Evolutionary conservation across 2,797 vertebrate genomes (phyloP), one percentile per base, ranked within the genome.

Genomic region (Rallus crepitans): DNA sequence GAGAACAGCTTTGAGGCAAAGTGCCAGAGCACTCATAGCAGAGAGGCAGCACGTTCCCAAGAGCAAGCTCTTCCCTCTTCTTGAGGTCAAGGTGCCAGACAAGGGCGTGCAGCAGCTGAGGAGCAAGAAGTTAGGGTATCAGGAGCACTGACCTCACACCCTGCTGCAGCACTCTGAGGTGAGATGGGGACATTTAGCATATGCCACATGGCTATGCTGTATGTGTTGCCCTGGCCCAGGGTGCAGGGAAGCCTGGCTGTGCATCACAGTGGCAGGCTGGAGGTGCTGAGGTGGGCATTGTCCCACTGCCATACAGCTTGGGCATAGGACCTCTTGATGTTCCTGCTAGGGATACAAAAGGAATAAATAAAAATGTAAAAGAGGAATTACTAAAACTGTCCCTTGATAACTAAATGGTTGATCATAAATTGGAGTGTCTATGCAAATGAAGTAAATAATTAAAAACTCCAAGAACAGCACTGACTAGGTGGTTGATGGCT

Each of bases 401-500:
- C 97, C 96, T 94, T 97, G 97, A 97, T 97, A 98, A 95, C 96
- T 95, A 97, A 98, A 97, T 94, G 95, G 97, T 96, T 95, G 96
- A 98, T 98, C 98, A 97, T 98, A 98, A 98, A 98, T 98, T 97
- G 97, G 95, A 98, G 91, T 97, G 97, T 97, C 98, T 98, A 98
- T 98, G 98, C 98, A 98, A 98, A 98, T 98, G 98, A 98, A 98
- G 97, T 98, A 98, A 98, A 98, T 98, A 98, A 98, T 98, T 98
- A 98, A 98, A 98, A 98, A 88, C 97, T 97, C 97, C 96, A 97
- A 97, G 97, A 98, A 98, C 97, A 98, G 96, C 97, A 96, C 97
- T 98, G 98, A 98, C 98, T 98, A 97, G 97, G 98, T 98, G 95
- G 98, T 98, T 98, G 98, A 98, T 98, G 97, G 97, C 97, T 98